Conservation (phyloP, 2,797 vertebrate genomes). For the Nannoperca australis region DNA sequence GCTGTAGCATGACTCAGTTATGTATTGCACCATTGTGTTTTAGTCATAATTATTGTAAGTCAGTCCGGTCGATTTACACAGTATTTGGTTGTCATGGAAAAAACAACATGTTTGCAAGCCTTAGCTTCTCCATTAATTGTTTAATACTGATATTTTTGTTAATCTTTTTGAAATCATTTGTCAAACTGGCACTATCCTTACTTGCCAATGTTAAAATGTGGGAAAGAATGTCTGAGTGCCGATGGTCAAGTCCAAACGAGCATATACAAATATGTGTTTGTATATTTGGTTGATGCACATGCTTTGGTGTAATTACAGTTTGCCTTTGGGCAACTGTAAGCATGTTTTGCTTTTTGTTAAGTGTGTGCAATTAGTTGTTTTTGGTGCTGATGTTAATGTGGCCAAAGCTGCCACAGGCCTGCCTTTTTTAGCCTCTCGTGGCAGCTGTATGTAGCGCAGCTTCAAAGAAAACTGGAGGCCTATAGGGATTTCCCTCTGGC, state of each 20-base stretch:
- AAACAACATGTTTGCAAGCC: not conserved
- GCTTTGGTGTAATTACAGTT: constrained; percentile 37
- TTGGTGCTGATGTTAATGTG: constrained; percentile 56
- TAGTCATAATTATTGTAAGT: constrained; percentile 22
- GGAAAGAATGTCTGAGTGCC: constrained; percentile 44
- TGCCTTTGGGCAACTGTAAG: constrained; percentile 22
- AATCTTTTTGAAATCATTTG: constrained; percentile 5
- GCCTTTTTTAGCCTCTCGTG: constrained; percentile 54
- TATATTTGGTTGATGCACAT: constrained; percentile 16
- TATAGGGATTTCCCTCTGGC: constrained; percentile 76
- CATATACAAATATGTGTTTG: constrained; percentile 20
- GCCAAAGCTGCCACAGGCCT: constrained; percentile 43
- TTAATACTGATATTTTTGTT: constrained; percentile 2
- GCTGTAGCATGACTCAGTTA: constrained; percentile 16
- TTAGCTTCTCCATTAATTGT: not conserved
- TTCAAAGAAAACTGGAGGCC: constrained; percentile 73
- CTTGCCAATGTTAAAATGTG: constrained; percentile 21
- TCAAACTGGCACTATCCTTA: not conserved
- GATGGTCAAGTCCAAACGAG: not conserved
- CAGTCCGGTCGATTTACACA: not conserved
- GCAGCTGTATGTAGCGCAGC: constrained; percentile 62
- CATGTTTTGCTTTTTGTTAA: constrained; percentile 39
- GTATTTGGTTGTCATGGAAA: constrained; percentile 31
- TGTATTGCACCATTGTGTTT: constrained; percentile 32
- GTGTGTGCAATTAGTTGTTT: constrained; percentile 51